Conservation (phyloP, 2,797 vertebrate species). For the Mionectes olivaceus region DNA sequence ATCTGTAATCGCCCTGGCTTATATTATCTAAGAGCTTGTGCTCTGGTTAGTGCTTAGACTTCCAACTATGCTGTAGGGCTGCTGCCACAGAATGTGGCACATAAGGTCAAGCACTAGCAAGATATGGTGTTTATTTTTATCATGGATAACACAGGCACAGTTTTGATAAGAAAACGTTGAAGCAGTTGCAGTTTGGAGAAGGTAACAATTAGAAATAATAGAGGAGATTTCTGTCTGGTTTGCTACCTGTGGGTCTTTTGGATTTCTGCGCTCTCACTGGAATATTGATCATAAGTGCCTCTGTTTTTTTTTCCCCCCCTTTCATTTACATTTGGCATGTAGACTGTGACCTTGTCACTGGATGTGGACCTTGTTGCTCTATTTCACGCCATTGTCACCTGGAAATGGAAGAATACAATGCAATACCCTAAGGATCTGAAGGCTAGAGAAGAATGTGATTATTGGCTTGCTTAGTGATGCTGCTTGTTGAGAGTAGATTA, state of each 20-base stretch:
- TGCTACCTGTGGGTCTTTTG: background rate
- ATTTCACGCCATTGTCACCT: background rate
- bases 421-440: conserved; percentile 43
- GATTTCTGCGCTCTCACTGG: background rate
- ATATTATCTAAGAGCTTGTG: background rate
- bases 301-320: background rate
- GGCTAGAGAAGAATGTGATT: conserved; percentile 48
- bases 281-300: background rate
- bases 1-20: background rate
- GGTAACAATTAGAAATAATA: background rate
- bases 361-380: conserved; percentile 51
- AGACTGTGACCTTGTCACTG: conserved; percentile 48
- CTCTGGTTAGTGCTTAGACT: background rate
- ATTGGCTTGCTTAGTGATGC: conserved; percentile 33
- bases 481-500: conserved; percentile 44
- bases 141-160: background rate
- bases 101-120: background rate
- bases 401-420: conserved; percentile 10
- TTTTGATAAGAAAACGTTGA: background rate
- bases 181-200: background rate
- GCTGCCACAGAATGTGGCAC: background rate
- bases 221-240: background rate
- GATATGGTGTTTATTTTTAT: background rate
- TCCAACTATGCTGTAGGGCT: background rate
- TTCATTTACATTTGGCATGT: background rate